Evolutionary conservation across 2,888 invertebrate genomes (phyloP), one percentile per base, ranked within the genome.

Genomic region (Hirtodrosophila trivittata): DNA sequence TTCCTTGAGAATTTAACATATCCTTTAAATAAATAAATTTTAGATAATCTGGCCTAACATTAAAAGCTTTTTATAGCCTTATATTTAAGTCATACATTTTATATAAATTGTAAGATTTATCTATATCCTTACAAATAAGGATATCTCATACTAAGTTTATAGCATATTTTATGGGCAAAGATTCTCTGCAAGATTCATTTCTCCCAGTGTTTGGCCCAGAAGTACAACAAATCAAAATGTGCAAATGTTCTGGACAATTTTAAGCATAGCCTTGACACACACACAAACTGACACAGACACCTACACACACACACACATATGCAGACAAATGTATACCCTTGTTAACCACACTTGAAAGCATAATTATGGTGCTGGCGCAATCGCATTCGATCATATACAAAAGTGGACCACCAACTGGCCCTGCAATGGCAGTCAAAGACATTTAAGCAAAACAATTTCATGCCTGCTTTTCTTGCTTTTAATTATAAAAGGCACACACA

Each of bases 221-320:
- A 71, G 55, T 60, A 51, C 65, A 83, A 76, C 86, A 81, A 86
- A 86, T 81, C 86, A 83, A 83, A 86, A 74, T 80, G 81, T 64
- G 70, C 77, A 82, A 85, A 66, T 85, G 86, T 82, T 82, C 55
- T 76, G 67, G 66, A 82, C 84, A 66, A 75, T 64, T 71, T 74
- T 63, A 66, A 66, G 84, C 58, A 46, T 46, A 70, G 73, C 80
- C 80, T 81, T 81, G 86, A 80, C 83, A 81, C 77, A 69, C n/a
- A 42, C 66, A 77, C 65, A 71, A 56, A 64, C 47, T 63, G 25
- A 56, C 41, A 59, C 21, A 62, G 1, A 65, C 71, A 62, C 42
- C 57, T 26, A 60, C 39, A 52, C n/a, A 26, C 43, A 46, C 41
- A 26, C 41, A 54, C 21, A 30, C 21, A 41, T 21, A 55, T 12